Conservation (phyloP, 2,113 vertebrate species). For the Jacana jacana region DNA sequence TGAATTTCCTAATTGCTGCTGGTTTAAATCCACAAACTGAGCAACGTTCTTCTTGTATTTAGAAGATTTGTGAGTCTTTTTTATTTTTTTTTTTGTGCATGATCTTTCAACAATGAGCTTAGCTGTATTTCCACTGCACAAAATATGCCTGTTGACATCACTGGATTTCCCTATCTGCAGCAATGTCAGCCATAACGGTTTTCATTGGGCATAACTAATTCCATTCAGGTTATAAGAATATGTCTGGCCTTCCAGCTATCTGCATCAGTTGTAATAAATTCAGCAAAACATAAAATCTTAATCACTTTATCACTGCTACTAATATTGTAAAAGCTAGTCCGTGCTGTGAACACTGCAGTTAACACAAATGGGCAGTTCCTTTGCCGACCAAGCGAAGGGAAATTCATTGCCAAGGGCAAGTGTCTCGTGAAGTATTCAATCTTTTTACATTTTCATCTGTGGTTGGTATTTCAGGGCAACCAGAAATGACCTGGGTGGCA, state of each 20-base stretch:
- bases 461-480: neutral
- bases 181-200: neutral
- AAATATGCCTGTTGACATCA: rapidly evolving
- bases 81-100: neutral
- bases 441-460: neutral
- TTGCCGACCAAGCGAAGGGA: neutral
- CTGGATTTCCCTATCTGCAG: neutral
- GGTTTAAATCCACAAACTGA: neutral
- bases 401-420: neutral
- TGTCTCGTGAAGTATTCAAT: neutral
- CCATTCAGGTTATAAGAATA: neutral
- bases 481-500: neutral
- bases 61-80: no score
- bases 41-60: no score
- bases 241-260: neutral
- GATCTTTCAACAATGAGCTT: neutral
- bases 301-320: neutral
- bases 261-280: neutral
- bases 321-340: neutral
- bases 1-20: neutral
- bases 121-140: neutral
- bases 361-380: neutral
- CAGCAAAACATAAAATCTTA: neutral
- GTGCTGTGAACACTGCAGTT: neutral
- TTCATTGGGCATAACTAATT: neutral